Evolutionary conservation across 2,888 invertebrate species (phyloP).

Genomic region (Trisateles emortualis): DNA sequence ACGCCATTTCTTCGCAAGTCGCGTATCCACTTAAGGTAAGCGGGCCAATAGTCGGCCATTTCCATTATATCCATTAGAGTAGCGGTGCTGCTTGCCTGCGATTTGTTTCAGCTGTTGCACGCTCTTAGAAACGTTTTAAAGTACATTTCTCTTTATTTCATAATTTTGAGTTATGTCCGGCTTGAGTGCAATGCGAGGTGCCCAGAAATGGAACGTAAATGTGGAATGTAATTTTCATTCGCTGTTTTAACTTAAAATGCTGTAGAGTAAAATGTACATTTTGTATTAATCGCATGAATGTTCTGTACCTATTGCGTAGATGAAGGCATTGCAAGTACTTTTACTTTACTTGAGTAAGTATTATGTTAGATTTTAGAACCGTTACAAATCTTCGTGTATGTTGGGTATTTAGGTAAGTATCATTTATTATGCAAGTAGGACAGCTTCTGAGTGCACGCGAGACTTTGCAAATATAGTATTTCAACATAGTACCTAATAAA

Average conservation of each 20-base stretch:
- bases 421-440: too few species aligned
- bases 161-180: constrained; percentile 65
- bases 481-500: too few species aligned
- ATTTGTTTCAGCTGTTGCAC: constrained; percentile 76
- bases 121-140: constrained; percentile 64
- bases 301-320: too few species aligned
- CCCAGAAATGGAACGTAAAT: constrained; percentile 34
- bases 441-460: too few species aligned
- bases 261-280: neutral
- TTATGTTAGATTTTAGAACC: too few species aligned
- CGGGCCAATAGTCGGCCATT: constrained; percentile 58
- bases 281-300: constrained; percentile 21
- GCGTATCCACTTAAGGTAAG: constrained; percentile 67
- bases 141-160: constrained; percentile 71
- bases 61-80: constrained; percentile 68
- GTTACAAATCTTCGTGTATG: too few species aligned
- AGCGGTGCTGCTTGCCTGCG: constrained; percentile 53
- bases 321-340: too few species aligned
- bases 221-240: constrained; percentile 36
- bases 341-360: too few species aligned
- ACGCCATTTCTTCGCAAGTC: constrained; percentile 56
- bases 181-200: constrained; percentile 45
- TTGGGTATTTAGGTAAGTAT: too few species aligned
- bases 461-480: too few species aligned
- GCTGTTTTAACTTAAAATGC: constrained; percentile 26